phyloP scores from a whole-genome alignment of 2,113 vertebrate genomes.

The Macquaria australasica region DNA sequence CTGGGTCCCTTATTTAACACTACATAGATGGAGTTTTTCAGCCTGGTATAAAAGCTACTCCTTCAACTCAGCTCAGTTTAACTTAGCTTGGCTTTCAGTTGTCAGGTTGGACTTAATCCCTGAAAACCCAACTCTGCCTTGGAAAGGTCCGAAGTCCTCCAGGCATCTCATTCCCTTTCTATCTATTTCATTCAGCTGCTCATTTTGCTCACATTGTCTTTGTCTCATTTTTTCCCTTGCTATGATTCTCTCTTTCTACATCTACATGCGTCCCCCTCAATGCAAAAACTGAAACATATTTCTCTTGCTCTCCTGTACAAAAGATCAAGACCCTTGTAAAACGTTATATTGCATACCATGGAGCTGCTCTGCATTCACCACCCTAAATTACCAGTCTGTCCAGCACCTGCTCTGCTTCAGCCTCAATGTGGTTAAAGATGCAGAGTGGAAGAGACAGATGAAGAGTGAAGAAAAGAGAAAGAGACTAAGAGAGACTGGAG shows the following conservation, averaged over 20 bases:
- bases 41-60: background rate
- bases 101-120: slow-evolving; percentile 1
- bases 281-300: background rate
- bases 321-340: slow-evolving; percentile 2
- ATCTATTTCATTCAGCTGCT: background rate
- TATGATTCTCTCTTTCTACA: background rate
- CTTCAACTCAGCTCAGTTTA: slow-evolving; percentile 1
- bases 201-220: slow-evolving; percentile 1
- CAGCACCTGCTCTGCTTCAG: slow-evolving; percentile 4
- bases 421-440: slow-evolving; percentile 38
- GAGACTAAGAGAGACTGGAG: slow-evolving; percentile 18
- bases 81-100: background rate
- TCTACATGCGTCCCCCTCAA: background rate
- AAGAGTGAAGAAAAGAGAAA: slow-evolving; percentile 21
- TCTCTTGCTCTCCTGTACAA: background rate
- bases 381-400: slow-evolving; percentile 20
- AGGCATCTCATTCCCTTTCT: slow-evolving; percentile 12
- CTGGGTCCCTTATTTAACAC: background rate
- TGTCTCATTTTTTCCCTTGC: background rate
- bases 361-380: slow-evolving; percentile 25
- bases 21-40: background rate
- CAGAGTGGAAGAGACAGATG: slow-evolving; percentile 44
- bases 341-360: background rate
- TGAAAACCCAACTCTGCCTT: background rate
- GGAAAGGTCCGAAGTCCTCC: background rate